Evolutionary conservation across 2,797 vertebrate species (phyloP).

Genomic region (Phataginus tetradactyla): DNA sequence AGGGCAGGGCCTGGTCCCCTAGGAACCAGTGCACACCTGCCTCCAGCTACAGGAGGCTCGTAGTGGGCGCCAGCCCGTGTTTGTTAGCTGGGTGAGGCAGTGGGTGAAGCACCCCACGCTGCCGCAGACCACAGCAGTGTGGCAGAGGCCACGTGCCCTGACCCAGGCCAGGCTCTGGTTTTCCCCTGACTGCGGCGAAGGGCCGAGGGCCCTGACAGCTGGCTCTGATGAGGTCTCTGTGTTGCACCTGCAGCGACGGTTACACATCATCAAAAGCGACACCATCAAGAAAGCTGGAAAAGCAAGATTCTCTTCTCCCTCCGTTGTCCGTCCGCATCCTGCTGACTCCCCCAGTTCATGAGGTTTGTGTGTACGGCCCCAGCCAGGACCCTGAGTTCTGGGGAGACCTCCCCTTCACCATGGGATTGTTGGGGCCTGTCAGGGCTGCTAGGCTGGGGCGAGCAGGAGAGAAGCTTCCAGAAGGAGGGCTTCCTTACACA

Average conservation of each 20-base stretch:
- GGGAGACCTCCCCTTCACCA: background rate
- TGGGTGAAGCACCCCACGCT: fast-evolving
- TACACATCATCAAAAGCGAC: conserved; percentile 61
- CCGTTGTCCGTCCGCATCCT: background rate
- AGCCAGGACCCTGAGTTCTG: fast-evolving
- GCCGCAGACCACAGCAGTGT: background rate
- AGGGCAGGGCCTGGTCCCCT: no score
- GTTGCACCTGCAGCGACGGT: conserved; percentile 63
- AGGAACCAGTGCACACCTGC: no score
- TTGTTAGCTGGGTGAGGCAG: no score
- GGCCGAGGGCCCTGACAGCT: fast-evolving
- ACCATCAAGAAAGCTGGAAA: background rate
- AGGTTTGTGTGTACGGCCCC: conserved; percentile 58
- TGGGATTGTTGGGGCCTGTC: fast-evolving
- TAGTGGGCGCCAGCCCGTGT: no score
- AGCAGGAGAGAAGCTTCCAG: background rate
- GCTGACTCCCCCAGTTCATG: conserved; percentile 40
- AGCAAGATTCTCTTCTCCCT: conserved; percentile 59
- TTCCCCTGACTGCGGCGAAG: background rate
- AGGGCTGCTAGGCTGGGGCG: background rate
- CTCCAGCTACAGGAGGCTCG: no score
- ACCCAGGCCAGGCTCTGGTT: background rate
- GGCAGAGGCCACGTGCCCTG: background rate
- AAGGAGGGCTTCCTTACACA: background rate
- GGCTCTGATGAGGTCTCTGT: background rate